phyloP scores from a whole-genome alignment of 2,113 vertebrate species.

The Orcinus orca region DNA sequence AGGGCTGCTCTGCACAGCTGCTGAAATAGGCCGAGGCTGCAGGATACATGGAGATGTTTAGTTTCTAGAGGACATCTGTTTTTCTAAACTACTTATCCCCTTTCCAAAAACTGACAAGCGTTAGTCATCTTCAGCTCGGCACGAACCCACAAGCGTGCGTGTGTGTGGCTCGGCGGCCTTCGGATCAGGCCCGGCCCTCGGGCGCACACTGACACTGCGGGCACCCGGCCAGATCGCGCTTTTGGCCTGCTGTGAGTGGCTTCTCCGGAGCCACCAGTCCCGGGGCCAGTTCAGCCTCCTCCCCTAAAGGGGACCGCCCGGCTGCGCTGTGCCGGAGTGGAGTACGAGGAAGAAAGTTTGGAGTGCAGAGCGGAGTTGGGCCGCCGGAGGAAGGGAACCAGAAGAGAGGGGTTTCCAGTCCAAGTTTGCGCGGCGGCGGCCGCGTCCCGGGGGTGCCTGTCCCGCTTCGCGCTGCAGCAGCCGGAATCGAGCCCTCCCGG shows the following conservation, averaged over 20 bases:
- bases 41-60: neutral
- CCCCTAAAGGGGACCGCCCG: neutral
- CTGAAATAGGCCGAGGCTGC: neutral
- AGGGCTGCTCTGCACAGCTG: neutral
- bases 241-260: neutral
- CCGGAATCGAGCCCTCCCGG: neutral
- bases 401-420: too few relatives aligned
- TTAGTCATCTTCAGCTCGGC: neutral
- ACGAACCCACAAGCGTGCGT: slow-evolving; percentile 18
- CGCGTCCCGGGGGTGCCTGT: neutral
- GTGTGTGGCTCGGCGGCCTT: neutral
- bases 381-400: neutral
- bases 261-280: neutral
- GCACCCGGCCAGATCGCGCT: neutral
- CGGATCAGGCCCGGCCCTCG: neutral
- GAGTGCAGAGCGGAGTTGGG: neutral
- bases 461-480: neutral
- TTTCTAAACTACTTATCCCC: neutral
- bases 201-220: neutral
- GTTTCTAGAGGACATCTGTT: slow-evolving; percentile 44
- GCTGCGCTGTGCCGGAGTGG: neutral
- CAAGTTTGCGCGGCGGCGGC: neutral
- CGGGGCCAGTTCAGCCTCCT: neutral
- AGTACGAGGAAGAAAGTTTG: neutral
- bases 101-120: neutral